Evolutionary conservation across 2,797 vertebrate genomes (phyloP), one percentile per base, ranked within the genome.

Genomic region (Gambelia wislizenii): DNA sequence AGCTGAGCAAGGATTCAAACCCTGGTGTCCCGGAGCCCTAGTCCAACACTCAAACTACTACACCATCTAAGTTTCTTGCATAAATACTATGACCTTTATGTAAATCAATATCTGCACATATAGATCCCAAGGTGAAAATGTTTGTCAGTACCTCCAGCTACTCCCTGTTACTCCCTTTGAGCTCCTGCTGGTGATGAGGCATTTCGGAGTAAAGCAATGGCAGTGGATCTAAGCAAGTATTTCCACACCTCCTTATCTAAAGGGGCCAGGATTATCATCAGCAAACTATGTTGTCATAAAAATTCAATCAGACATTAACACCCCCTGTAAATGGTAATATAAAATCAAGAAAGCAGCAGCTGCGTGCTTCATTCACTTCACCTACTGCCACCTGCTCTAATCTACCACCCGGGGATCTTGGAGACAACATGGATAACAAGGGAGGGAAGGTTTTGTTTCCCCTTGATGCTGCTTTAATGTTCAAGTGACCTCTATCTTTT

Each of bases 401-500:
- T 82, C 6, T 89, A 36, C 76, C 87, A 92, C 85, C 86, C 72
- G 74, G 87, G 85, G 78, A 3, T 93, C 86, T 94, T 92, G 83
- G 56, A 91, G 88, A 87, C 44, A 92, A 77, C 91, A 93, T 70
- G 86, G 47, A 90, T 82, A 44, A 27, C 72, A 52, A n/a, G 56
- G 36, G 42, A 49, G n/a, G 81, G 1, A 16, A 6, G 75, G 69
- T 1, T 72, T 56, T 1, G 85, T 90, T 83, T 9, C 5, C 64
- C 86, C 7, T 89, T 12, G 47, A 85, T 44, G 44, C 39, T 42
- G 78, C 64, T 61, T 47, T 79, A 91, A 89, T 22, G 80, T 54
- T 91, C 91, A 82, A n/a, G 7, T 81, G 47, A 95, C 56, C 4
- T 47, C 88, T 12, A 89, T n/a, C 0, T 83, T 93, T 93, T 1